Base-by-base conservation (phyloP, 2,888 invertebrate species). In the Sacculina carcini region DNA sequence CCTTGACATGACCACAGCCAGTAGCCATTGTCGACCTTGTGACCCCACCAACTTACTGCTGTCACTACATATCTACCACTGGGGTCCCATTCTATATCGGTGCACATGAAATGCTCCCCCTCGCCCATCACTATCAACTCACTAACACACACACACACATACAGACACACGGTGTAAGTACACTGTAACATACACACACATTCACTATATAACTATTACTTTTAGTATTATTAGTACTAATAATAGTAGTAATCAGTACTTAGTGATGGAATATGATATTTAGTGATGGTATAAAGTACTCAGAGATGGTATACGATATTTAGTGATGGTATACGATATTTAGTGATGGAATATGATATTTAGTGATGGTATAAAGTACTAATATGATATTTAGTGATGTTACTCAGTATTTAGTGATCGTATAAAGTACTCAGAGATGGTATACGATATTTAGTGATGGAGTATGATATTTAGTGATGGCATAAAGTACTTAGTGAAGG, bases 11-110 rank as follows among this genome's bases (percentile, higher is more conserved):
- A 87, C 83, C 94, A 94, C 62, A 98, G 77, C 75, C 90, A 89
- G 68, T 87, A 98, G 2, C 90, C 94, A 57, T 73, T 72, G 63
- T 77, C 76, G 50, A 89, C 89, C 69, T 89, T 92, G 56, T 86
- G 84, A 62, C 89, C 92, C 78, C 92, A 92, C 55, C 81, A 81
- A 1, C 90, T 90, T 19, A 94, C 90, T 1, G 82, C 86, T 0
- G 94, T 90, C 50, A 85, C 83, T 14, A 98, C 87, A 63, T 87
- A 98, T 56, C 98, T 76, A 2, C 98, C 98, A 3, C 96, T 98
- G 2, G 98, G 96, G 68, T 99, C 98, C 98, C 98, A 99, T 65
- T 94, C 94, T 2, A 96, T 86, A 64, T 94, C 89, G 0, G 90
- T 78, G 62, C 83, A 80, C 66, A 70, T 68, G 67, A 85, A 92